A percentile compares a stretch with the other conserved stretches of the same genome.
These are phyloP conservation scores for Talpa occidentalis DNA, from an alignment of 2,113 vertebrate species.

Conservation along the genomic window DNA sequence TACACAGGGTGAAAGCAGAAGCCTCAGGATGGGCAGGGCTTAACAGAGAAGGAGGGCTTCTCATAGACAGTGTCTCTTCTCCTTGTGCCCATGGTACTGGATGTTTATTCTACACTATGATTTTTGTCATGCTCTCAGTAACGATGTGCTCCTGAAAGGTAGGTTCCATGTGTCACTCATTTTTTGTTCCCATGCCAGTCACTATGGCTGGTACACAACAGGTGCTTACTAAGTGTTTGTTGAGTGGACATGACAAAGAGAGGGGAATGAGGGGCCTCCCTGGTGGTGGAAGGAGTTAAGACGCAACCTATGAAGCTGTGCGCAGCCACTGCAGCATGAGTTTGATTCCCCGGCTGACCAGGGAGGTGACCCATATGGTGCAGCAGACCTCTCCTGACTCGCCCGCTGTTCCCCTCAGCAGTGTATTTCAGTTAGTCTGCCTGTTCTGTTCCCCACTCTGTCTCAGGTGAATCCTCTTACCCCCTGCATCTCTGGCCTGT, in stretches of 20 bases:
- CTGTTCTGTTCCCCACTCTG: too few relatives aligned
- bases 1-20: neutral
- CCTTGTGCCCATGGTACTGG: neutral
- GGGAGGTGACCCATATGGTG: too few relatives aligned
- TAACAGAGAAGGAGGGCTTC: neutral
- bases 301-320: too few relatives aligned
- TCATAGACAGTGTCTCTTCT: neutral
- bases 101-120: neutral
- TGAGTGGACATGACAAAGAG: constrained; percentile 23
- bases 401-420: too few relatives aligned
- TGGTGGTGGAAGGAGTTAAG: too few relatives aligned
- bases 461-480: too few relatives aligned
- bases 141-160: neutral
- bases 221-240: neutral
- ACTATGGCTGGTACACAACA: neutral
- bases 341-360: too few relatives aligned
- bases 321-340: too few relatives aligned
- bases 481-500: too few relatives aligned
- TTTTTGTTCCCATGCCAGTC: neutral
- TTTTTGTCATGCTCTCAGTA: neutral
- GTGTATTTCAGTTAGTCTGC: too few relatives aligned
- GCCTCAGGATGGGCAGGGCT: neutral
- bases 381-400: too few relatives aligned
- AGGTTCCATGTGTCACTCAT: neutral
- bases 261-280: too few relatives aligned